Conservation (phyloP, 1,140 invertebrate species). For the Prorops nasuta region DNA sequence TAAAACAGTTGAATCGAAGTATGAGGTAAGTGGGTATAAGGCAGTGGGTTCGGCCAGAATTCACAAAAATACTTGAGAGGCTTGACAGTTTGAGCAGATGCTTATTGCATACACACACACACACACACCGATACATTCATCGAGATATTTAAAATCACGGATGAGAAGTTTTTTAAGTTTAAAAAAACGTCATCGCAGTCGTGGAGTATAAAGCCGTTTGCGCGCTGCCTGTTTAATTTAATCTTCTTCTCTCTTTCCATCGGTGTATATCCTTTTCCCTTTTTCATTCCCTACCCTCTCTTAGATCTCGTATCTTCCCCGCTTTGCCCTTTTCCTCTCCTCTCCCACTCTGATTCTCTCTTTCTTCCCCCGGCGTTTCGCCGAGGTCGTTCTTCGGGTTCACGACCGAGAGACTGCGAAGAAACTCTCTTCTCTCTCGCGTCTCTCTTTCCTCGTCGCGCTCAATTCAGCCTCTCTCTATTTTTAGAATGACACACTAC, state of each 20-base stretch:
- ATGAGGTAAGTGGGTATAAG: too few relatives aligned
- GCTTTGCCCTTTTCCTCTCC: conserved; percentile 1
- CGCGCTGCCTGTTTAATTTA: conserved; percentile 32
- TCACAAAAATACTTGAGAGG: too few relatives aligned
- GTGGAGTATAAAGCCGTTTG: conserved; percentile 19
- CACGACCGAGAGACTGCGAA: conserved; percentile 39
- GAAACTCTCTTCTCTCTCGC: not conserved
- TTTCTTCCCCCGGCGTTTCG: conserved; percentile 21
- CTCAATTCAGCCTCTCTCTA: conserved; percentile 43
- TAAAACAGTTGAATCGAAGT: too few relatives aligned
- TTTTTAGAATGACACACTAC: conserved; percentile 56
- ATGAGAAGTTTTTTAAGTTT: conserved; percentile 10
- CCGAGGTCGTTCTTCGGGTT: conserved; percentile 41
- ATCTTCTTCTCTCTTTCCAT: conserved; percentile 10
- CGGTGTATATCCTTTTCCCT: too few relatives aligned
- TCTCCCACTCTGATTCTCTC: conserved; percentile 4
- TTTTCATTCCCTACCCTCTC: not conserved
- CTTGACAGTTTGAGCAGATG: too few relatives aligned
- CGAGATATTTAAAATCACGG: conserved; percentile 25
- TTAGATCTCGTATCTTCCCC: conserved; percentile 1
- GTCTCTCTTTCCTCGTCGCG: conserved; percentile 8
- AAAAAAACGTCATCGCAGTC: conserved; percentile 12
- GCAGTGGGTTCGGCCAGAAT: too few relatives aligned
- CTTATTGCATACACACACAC: too few relatives aligned
- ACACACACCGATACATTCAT: too few relatives aligned